Evolutionary conservation across 2,113 vertebrate species (phyloP).

Genomic region (Suncus etruscus): DNA sequence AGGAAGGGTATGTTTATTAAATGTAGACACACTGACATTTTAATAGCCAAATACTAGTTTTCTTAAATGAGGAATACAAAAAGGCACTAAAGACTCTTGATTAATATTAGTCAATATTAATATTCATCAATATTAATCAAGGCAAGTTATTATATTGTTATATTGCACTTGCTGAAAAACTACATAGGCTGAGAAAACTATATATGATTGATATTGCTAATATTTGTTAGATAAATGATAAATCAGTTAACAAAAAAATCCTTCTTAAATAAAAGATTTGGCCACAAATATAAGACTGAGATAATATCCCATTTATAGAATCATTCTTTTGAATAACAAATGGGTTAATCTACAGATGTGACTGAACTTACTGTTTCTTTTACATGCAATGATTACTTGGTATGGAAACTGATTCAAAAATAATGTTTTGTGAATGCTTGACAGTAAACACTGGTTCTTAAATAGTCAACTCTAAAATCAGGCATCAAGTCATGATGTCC

Average conservation of each 20-base stretch:
- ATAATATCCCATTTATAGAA: conserved; percentile 26
- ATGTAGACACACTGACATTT: no score
- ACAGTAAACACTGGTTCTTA: not conserved
- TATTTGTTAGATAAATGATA: not conserved
- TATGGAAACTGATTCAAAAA: not conserved
- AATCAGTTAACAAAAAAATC: not conserved
- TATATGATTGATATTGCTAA: not conserved
- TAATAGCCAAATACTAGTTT: no score
- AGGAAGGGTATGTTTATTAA: no score
- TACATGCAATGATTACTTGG: not conserved
- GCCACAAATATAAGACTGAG: not conserved
- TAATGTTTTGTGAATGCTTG: not conserved
- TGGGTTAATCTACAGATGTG: not conserved
- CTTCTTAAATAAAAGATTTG: not conserved
- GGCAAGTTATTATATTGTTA: not conserved
- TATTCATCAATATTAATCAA: no score
- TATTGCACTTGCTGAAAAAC: not conserved
- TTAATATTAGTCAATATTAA: no score
- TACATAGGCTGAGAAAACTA: not conserved
- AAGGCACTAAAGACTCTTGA: not conserved
- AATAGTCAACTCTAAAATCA: not conserved
- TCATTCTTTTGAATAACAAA: not conserved
- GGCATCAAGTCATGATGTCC: no score
- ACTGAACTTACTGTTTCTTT: conserved; percentile 6
- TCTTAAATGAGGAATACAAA: conserved; percentile 19